Evolutionary conservation across 1,140 invertebrate genomes (phyloP).

Genomic region (Drosophila sturtevanti): DNA sequence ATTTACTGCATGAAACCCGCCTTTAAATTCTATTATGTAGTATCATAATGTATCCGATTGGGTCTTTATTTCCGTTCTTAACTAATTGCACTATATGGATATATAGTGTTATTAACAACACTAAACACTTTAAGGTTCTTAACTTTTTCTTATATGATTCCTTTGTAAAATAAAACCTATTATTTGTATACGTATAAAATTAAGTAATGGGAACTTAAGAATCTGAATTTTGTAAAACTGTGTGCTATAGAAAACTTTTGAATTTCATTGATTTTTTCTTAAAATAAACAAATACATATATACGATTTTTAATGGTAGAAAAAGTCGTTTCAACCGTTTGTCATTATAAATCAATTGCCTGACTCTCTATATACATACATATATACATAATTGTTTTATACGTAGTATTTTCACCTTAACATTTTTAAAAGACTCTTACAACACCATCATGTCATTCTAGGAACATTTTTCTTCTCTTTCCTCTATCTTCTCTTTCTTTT

Average conservation of each 20-base stretch:
- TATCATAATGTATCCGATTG: too few species aligned
- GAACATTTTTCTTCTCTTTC: not conserved
- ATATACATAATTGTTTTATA: constrained; percentile 6
- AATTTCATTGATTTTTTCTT: not conserved
- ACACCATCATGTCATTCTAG: not conserved
- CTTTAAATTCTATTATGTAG: too few species aligned
- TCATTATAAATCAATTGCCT: constrained; percentile 26
- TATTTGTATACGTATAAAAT: too few species aligned
- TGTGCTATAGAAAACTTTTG: not conserved
- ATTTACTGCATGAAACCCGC: too few species aligned
- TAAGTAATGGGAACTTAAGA: too few species aligned
- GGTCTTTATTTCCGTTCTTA: too few species aligned
- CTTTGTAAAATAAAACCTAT: too few species aligned
- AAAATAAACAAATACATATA: constrained; percentile 12
- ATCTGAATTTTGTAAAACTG: not conserved
- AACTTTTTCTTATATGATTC: too few species aligned
- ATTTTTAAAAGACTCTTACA: constrained; percentile 25
- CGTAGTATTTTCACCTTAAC: constrained; percentile 9
- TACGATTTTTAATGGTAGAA: constrained; percentile 3
- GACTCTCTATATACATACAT: not conserved
- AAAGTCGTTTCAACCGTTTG: not conserved
- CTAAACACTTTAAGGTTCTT: too few species aligned
- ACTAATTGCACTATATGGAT: too few species aligned
- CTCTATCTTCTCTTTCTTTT: not conserved
- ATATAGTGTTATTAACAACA: too few species aligned